Conservation (phyloP, 1,140 invertebrate genomes). For the Nasonia longicornis region DNA sequence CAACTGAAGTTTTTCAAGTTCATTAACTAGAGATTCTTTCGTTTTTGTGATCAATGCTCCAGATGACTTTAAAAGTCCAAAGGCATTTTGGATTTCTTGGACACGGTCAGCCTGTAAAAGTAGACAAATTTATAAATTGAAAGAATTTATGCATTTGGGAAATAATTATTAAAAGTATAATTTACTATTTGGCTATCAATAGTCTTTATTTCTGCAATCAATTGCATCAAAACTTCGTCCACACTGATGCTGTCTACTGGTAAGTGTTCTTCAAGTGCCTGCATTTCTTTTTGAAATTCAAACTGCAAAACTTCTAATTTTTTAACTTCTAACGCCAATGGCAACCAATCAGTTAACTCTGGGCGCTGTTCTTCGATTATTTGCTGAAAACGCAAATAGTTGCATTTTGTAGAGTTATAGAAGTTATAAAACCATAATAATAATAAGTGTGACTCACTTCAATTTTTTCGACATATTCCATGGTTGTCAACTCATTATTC, state of each 20-base stretch:
- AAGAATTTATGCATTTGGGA: neutral
- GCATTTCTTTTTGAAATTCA: constrained; percentile 55
- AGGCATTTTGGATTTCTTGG: constrained; percentile 54
- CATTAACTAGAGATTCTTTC: constrained; percentile 51
- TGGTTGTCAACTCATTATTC: constrained; percentile 47
- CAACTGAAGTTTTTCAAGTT: constrained; percentile 53
- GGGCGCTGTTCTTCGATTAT: constrained; percentile 42
- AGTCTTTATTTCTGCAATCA: constrained; percentile 52
- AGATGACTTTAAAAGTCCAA: constrained; percentile 52
- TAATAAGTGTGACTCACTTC: constrained; percentile 48
- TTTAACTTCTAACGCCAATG: constrained; percentile 55
- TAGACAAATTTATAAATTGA: constrained; percentile 9
- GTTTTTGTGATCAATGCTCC: constrained; percentile 46
- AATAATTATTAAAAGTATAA: constrained; percentile 28
- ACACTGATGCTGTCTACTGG: constrained; percentile 28
- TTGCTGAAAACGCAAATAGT: constrained; percentile 39
- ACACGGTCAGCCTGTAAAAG: constrained; percentile 49
- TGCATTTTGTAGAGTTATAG: constrained; percentile 7
- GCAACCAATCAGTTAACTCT: constrained; percentile 57
- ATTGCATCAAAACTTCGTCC: constrained; percentile 43
- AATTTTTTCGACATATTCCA: constrained; percentile 56
- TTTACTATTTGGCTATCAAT: constrained; percentile 52
- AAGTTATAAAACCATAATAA: neutral
- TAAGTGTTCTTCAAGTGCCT: constrained; percentile 50
- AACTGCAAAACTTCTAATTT: constrained; percentile 55